Evolutionary conservation across 2,113 vertebrate genomes (phyloP), one percentile per base, ranked within the genome.

Genomic region (Melanocharis versteri): DNA sequence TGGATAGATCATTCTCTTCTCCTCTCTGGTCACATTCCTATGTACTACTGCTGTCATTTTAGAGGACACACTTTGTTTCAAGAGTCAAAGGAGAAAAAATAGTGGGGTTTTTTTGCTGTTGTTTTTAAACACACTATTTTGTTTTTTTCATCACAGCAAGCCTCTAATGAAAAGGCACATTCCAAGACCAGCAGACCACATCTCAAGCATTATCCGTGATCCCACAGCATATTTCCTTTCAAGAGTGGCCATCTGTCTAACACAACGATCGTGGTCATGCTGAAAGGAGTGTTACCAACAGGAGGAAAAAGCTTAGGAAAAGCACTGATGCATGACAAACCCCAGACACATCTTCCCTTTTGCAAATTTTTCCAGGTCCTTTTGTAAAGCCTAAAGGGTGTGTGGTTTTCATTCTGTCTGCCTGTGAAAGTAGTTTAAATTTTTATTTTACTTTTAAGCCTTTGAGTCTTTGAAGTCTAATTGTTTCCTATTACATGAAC

Each of bases 401-500:
- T 50, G 47, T 90, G 51, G 56, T 88, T 96, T 94, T 82, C 56
- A 85, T 84, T 87, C 81, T 75, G 79, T 54, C n/a, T 80, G 62
- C 28, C 60, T 68, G 64, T 56, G 26, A 92, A 91, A 83, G 70
- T 33, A 83, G 35, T 95, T 93, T 71, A 82, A 85, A 48, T 37
- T 57, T 61, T 79, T 54, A 30, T 80, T 88, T 87, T 71, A 90
- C 31, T 93, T 79, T 69, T 72, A 76, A 93, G 71, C 26, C 24
- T 70, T 54, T 56, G 12, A 80, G 20, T 58, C 85, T 94, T 90
- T 64, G 71, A 95, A 81, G 71, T 47, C 62, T 72, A 83, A 85
- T 62, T 90, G 64, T 73, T 92, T 86, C 66, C 39, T 85, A 76
- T 50, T 83, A 53, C 24, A 50, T 44, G 15, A 89, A 66, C 47